Percentiles rank a stretch among this genome's conserved stretches.
Conservation (phyloP, 30 jellyfish, hydroid and myxozoan genomes). For the Cassiopea andromeda region DNA sequence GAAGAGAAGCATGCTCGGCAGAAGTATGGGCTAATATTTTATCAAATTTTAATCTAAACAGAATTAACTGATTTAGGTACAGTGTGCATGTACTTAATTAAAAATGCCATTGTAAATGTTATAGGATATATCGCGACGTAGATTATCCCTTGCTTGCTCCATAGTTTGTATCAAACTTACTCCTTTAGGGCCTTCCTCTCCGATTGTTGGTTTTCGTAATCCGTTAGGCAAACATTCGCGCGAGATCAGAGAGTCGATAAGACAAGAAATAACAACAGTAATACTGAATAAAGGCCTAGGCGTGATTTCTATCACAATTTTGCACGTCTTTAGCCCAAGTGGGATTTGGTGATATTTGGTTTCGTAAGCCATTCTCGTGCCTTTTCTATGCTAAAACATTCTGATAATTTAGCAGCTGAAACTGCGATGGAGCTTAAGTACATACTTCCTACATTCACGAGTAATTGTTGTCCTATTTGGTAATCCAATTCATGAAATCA, state of each 20-base stretch:
- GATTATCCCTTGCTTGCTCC: neutral
- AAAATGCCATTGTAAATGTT: neutral
- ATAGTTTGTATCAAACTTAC: neutral
- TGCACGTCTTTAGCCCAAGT: neutral
- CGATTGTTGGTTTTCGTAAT: neutral
- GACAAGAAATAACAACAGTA: neutral
- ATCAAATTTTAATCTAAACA: neutral
- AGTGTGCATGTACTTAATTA: neutral
- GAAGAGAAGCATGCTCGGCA: neutral
- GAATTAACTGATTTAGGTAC: neutral
- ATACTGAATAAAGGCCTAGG: neutral
- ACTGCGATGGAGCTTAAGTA: neutral
- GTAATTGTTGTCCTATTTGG: too few species aligned
- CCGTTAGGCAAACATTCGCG: neutral
- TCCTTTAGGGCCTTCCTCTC: neutral
- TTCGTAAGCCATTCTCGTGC: neutral
- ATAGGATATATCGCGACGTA: neutral
- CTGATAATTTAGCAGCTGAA: neutral
- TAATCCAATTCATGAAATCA: too few species aligned
- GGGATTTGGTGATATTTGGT: neutral
- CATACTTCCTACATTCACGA: too few species aligned
- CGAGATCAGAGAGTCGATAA: slow-evolving; percentile 5
- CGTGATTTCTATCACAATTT: neutral
- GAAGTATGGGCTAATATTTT: neutral
- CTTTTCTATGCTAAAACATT: neutral